These are phyloP conservation scores for Eurytoma adleriae DNA, from an alignment of 2,888 invertebrate species.

Conservation along the genomic window DNA sequence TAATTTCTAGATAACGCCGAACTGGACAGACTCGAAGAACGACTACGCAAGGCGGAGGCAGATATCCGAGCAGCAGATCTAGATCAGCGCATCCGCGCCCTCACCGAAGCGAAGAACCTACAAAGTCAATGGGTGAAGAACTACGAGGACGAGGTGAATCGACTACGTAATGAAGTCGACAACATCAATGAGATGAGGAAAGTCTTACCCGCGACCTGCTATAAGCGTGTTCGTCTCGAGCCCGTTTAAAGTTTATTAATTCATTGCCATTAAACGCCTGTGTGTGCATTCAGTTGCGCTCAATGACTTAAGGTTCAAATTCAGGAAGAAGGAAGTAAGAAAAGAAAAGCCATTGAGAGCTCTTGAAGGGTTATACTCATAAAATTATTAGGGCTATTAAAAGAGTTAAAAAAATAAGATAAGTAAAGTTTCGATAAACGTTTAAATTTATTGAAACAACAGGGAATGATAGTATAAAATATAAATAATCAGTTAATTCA, in stretches of 20 bases:
- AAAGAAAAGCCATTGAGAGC: too few species aligned
- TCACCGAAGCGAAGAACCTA: conserved; percentile 81
- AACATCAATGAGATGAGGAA: conserved; percentile 89
- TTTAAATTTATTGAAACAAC: too few species aligned
- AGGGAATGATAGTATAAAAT: too few species aligned
- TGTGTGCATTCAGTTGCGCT: too few species aligned
- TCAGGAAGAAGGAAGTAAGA: too few species aligned
- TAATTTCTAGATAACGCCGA: conserved; percentile 79
- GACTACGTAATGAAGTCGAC: conserved; percentile 85
- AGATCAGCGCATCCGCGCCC: conserved; percentile 84
- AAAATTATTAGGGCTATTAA: too few species aligned
- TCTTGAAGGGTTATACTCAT: too few species aligned
- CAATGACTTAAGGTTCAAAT: too few species aligned
- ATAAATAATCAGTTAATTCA: too few species aligned
- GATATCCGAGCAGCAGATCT: conserved; percentile 85
- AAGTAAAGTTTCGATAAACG: too few species aligned
- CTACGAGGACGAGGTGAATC: conserved; percentile 86
- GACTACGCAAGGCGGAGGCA: conserved; percentile 83
- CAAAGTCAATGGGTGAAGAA: conserved; percentile 85
- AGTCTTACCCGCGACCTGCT: conserved; percentile 88
- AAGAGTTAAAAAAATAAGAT: too few species aligned
- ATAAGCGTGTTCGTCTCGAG: conserved; percentile 87
- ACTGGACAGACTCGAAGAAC: conserved; percentile 82
- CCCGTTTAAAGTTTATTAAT: conserved; percentile 70
- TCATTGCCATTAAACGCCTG: conserved; percentile 61